Base-by-base conservation (phyloP, 2,888 invertebrate genomes). In the Mechanitis mazaeus region DNA sequence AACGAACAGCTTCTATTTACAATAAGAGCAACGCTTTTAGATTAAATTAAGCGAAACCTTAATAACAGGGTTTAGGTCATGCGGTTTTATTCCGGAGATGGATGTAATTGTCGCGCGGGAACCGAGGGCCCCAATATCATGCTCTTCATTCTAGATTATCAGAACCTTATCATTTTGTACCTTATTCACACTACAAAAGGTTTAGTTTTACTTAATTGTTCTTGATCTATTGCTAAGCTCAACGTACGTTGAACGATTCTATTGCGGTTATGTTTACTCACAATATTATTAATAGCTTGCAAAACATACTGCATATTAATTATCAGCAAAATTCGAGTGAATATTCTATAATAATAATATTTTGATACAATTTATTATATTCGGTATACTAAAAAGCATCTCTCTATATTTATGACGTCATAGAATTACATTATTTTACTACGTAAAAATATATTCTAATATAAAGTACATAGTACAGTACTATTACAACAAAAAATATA, bases 21-120 rank as follows among this genome's bases (percentile, higher is more conserved):
- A 66, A 64, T 64, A 64, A 65, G 56, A 64, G 69, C 68, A 65
- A 71, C 72, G 75, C 73, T 76, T 77, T 78, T 71, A 78, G 71
- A 80, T 84, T 80, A 80, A 80, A 79, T 78, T 75, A 78, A 75
- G 72, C 73, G 75, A 72, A 75, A 73, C 74, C 74, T 76, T 75
- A 75, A 70, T 70, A 69, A 67, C 68, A 62, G 69, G 72, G 67
- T 59, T 63, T 66, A 68, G 67, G 66, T 66, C 64, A 61, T 66
- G 66, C 63, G 68, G 71, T 64, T 65, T 73, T 70, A 69, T 71
- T 68, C 66, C 61, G 67, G 64, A 68, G 69, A 71, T 66, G 65
- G 66, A 70, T 69, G 68, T 67, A 64, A 71, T 69, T 66, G 68
- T 69, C 64, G 60, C 62, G 63, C 59, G 63, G 64, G 60, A 63